Conservation (phyloP, 2,113 vertebrate genomes). For the Entelurus aequoreus region DNA sequence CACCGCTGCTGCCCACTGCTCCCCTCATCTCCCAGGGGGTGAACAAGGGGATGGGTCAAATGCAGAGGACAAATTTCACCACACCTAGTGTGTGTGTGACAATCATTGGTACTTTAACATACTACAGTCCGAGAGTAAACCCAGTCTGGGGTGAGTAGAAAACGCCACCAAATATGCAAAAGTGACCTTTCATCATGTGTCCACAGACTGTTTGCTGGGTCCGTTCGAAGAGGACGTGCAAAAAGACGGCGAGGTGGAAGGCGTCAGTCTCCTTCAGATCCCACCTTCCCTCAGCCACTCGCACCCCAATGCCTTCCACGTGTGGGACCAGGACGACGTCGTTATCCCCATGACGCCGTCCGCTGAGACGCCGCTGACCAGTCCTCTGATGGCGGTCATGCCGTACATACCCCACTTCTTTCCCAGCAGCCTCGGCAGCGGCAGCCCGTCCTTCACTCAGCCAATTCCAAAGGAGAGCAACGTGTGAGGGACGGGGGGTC, state of each 20-base stretch:
- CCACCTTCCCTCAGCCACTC: constrained; percentile 49
- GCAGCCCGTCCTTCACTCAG: constrained; percentile 45
- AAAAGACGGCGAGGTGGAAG: constrained; percentile 43
- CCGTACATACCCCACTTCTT: constrained; percentile 68
- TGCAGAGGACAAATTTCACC: too few species aligned
- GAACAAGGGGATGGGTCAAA: too few species aligned
- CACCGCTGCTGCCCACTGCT: too few species aligned
- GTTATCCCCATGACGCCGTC: constrained; percentile 54
- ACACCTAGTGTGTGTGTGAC: too few species aligned
- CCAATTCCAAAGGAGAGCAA: constrained; percentile 49
- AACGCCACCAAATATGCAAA: too few species aligned
- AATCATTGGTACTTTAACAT: too few species aligned
- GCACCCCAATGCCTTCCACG: constrained; percentile 70
- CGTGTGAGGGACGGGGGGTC: constrained; percentile 24
- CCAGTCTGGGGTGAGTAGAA: too few species aligned
- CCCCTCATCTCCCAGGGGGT: too few species aligned
- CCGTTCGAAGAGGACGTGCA: constrained; percentile 58
- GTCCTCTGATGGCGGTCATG: constrained; percentile 60
- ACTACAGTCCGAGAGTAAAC: too few species aligned
- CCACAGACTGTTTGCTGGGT: constrained; percentile 75
- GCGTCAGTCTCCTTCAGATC: constrained; percentile 46
- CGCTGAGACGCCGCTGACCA: constrained; percentile 39
- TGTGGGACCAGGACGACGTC: constrained; percentile 72
- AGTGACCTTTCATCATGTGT: neutral
- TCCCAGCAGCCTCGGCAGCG: constrained; percentile 29